phyloP scores from a whole-genome alignment of 2,797 vertebrate species.

The Phrynocephalus vlangalii region DNA sequence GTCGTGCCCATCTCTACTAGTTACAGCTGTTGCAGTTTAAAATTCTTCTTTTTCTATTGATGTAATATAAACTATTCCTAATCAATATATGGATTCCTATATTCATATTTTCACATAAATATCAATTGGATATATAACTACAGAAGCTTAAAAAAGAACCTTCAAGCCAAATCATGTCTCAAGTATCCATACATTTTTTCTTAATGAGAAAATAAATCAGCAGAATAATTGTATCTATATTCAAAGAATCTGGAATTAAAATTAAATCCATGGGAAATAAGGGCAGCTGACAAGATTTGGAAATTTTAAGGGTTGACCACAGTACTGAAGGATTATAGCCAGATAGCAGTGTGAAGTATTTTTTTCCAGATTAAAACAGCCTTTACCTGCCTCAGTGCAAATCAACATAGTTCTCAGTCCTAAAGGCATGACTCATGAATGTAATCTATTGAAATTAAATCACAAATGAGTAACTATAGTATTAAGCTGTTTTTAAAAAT shows the following conservation, averaged over 20 bases:
- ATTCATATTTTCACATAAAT: background rate
- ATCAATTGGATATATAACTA: background rate
- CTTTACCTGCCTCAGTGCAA: background rate
- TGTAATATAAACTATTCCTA: background rate
- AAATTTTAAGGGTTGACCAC: background rate
- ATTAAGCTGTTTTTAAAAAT: background rate
- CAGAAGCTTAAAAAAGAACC: background rate
- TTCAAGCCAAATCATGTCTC: background rate
- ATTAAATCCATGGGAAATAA: background rate
- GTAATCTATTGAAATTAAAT: background rate
- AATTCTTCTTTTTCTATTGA: background rate
- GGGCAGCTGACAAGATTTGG: background rate
- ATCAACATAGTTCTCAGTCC: background rate
- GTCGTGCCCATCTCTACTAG: no score
- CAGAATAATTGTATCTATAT: background rate
- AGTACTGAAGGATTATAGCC: background rate
- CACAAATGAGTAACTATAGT: background rate
- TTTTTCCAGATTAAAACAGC: background rate
- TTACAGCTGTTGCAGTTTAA: background rate
- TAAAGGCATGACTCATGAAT: conserved; percentile 1
- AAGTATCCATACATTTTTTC: background rate
- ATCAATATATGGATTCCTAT: no score
- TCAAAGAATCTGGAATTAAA: background rate
- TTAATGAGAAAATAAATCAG: background rate
- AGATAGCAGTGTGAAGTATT: background rate